phyloP scores from a whole-genome alignment of 2,113 vertebrate species.

The Alouatta palliata region DNA sequence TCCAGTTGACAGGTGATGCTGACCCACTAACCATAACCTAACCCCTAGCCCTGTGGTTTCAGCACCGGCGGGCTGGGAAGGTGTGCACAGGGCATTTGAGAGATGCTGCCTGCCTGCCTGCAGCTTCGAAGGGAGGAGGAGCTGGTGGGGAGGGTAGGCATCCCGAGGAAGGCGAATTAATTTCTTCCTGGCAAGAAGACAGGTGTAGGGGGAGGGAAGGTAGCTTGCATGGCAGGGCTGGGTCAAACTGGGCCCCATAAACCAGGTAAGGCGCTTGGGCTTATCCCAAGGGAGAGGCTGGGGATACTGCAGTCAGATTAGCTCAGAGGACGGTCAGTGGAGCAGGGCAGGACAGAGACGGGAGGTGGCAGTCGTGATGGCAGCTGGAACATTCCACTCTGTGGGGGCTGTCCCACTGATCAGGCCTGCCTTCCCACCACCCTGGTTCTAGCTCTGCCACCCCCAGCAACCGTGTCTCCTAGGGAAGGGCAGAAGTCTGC shows the following conservation, averaged over 20 bases:
- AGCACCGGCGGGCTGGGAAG: neutral
- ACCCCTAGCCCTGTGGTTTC: no score
- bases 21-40: neutral
- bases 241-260: neutral
- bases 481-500: neutral
- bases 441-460: neutral
- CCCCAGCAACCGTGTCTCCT: neutral
- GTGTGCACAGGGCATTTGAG: fast-evolving
- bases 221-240: neutral
- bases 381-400: neutral
- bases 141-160: neutral
- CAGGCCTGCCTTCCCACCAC: neutral
- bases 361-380: neutral
- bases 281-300: neutral
- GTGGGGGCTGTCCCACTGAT: neutral
- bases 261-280: slow-evolving; percentile 26
- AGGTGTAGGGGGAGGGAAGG: neutral
- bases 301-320: neutral
- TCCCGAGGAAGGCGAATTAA: neutral
- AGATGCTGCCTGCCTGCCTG: neutral
- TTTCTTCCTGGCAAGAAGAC: neutral
- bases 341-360: neutral
- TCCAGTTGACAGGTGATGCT: neutral
- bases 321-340: neutral
- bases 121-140: neutral